phyloP scores from a whole-genome alignment of 53 echinoderm and acorn worm genomes.

The Echinarachnius parma region DNA sequence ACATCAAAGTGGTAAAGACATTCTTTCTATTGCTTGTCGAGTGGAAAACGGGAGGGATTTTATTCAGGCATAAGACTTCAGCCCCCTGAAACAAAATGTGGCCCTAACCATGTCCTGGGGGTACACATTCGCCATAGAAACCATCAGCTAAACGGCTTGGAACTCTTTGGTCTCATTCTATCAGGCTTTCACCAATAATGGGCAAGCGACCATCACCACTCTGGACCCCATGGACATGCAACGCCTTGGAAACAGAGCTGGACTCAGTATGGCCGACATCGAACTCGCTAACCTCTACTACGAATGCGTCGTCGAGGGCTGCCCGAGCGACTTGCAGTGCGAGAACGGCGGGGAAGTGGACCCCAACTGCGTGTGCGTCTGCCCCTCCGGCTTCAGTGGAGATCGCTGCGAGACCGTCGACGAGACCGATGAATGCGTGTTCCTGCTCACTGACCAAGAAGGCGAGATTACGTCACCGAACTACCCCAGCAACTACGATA shows the following conservation, averaged over 20 bases:
- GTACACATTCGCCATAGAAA: no score
- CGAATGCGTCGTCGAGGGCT: conserved; percentile 39
- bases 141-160: no score
- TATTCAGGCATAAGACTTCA: no score
- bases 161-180: no score
- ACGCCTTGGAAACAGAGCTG: conserved; percentile 41
- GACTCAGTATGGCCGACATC: conserved; percentile 47
- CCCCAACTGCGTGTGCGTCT: conserved; percentile 45
- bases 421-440: conserved; percentile 12
- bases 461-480: conserved; percentile 56
- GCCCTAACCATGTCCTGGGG: no score
- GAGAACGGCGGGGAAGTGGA: conserved; percentile 46
- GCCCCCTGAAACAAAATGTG: no score
- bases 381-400: conserved; percentile 42
- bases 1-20: no score
- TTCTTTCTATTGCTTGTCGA: no score
- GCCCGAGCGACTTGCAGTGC: conserved; percentile 16
- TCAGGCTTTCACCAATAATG: conserved; percentile 49
- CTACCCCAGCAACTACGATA: conserved; percentile 46
- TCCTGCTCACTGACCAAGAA: conserved; percentile 11
- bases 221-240: conserved; percentile 10
- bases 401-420: conserved; percentile 31
- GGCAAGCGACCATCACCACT: conserved; percentile 51
- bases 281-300: conserved; percentile 56
- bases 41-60: no score